phyloP scores from a whole-genome alignment of 37 sponge, comb jelly and placozoan genomes.

The Halichondria panicea region DNA sequence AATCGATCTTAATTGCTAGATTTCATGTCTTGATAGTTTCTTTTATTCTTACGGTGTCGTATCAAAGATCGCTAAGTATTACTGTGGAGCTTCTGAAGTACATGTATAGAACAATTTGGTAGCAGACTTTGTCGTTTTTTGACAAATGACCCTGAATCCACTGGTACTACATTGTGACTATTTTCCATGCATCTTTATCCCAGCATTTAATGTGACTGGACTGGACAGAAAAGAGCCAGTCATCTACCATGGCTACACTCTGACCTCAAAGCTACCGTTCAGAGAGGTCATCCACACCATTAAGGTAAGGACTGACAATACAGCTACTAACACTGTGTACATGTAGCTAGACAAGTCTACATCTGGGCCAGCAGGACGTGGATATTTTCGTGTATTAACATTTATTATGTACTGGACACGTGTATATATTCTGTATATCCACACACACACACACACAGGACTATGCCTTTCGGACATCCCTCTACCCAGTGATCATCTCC shows the following conservation, averaged over 20 bases:
- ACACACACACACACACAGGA: conserved; percentile 28
- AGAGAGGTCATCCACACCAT: conserved; percentile 82
- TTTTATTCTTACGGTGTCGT: no score
- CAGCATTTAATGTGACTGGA: conserved; percentile 22
- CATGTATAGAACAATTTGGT: no score
- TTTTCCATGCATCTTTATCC: neutral
- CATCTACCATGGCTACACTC: conserved; percentile 89
- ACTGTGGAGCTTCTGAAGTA: no score
- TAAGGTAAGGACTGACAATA: conserved; percentile 26
- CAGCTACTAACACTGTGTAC: neutral
- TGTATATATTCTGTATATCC: neutral
- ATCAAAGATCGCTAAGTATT: no score
- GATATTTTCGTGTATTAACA: no score
- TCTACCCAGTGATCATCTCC: conserved; percentile 78
- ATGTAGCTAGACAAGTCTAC: neutral
- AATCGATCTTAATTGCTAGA: no score
- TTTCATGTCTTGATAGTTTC: no score
- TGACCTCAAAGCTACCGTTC: conserved; percentile 77
- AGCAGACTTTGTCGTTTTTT: no score
- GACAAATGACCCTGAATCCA: no score
- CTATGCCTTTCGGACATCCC: conserved; percentile 67
- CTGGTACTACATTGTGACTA: no score
- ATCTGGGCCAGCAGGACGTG: neutral
- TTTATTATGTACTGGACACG: neutral
- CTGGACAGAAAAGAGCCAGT: conserved; percentile 60